phyloP scores from a whole-genome alignment of 2,888 invertebrate species.

The Diploptera punctata region DNA sequence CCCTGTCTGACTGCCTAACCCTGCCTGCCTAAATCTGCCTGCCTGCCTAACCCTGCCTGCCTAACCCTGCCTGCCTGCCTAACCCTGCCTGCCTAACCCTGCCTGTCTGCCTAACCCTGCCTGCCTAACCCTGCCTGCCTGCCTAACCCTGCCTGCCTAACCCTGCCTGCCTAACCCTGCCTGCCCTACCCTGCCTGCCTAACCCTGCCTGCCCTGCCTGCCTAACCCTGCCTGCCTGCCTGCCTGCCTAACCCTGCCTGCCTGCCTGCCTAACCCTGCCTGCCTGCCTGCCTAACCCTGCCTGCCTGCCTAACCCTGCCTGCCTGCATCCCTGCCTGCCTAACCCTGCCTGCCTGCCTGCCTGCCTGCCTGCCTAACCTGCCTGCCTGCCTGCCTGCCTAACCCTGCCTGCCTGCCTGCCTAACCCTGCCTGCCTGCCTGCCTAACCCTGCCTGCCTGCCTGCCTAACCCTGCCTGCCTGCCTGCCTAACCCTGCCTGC shows the following conservation, averaged over 20 bases:
- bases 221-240: too few species aligned
- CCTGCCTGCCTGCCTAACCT: neutral
- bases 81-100: neutral
- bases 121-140: neutral
- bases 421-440: neutral
- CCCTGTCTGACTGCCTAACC: neutral
- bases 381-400: neutral
- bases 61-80: neutral
- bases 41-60: neutral
- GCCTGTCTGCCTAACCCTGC: neutral
- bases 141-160: neutral
- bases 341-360: neutral
- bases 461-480: neutral
- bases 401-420: neutral
- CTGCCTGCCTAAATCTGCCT: neutral
- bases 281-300: neutral
- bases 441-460: neutral
- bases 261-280: too few species aligned
- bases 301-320: neutral
- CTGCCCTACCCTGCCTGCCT: neutral
- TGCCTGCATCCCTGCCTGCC: neutral
- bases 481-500: too few species aligned
- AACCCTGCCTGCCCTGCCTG: neutral
- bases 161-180: neutral
- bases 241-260: neutral